phyloP scores from a whole-genome alignment of 2,888 invertebrate genomes.

The Copidosoma aretas region DNA sequence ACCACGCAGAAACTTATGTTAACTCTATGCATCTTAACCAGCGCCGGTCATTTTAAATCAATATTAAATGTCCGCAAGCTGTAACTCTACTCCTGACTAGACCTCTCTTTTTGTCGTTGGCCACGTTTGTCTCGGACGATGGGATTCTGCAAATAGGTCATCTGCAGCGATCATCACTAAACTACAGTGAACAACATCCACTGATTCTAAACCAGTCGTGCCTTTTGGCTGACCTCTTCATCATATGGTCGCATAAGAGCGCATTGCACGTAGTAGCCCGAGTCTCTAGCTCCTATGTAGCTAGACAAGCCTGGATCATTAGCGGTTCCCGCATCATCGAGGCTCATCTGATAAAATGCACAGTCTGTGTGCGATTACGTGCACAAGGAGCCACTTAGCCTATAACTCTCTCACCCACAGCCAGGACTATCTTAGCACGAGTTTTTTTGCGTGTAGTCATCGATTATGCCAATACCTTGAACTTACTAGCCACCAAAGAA shows the following conservation, averaged over 20 bases:
- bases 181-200: neutral
- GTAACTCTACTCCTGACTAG: no score
- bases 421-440: conserved; percentile 9
- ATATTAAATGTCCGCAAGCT: neutral
- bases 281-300: neutral
- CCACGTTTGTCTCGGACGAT: neutral
- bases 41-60: neutral
- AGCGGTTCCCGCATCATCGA: neutral
- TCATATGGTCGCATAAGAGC: neutral
- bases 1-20: neutral
- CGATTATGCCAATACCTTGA: conserved; percentile 33
- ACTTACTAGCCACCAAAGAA: conserved; percentile 17
- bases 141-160: conserved; percentile 19
- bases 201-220: neutral
- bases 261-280: conserved; percentile 9
- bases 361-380: neutral
- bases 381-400: neutral
- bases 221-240: neutral
- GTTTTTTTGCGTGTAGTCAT: conserved; percentile 14
- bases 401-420: conserved; percentile 29
- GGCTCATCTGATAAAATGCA: neutral
- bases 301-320: conserved; percentile 13
- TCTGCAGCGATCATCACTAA: neutral
- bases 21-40: neutral
- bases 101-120: neutral